These are phyloP conservation scores for Bombyx mori DNA, from an alignment of 1,140 invertebrate genomes.

Conservation along the genomic window DNA sequence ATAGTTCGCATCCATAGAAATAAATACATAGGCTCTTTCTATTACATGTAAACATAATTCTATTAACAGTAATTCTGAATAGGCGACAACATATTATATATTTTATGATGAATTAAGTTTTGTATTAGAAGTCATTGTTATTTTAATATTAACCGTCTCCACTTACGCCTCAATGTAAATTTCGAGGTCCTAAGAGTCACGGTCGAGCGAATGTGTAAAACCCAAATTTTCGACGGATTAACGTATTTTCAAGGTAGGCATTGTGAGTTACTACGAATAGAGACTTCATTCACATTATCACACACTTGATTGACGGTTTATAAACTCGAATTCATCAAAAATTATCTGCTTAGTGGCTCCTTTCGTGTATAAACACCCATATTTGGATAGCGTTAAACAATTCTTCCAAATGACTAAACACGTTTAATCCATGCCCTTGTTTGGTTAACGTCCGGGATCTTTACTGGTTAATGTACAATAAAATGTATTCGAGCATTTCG, in stretches of 20 bases:
- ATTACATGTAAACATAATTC: no score
- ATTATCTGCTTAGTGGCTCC: constrained; percentile 64
- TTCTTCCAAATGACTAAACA: constrained; percentile 59
- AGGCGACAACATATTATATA: no score
- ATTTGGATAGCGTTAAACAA: constrained; percentile 67
- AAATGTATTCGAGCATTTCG: constrained; percentile 46
- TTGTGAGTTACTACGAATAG: constrained; percentile 16
- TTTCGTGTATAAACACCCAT: constrained; percentile 45
- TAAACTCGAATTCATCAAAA: constrained; percentile 40
- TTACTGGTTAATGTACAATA: constrained; percentile 28
- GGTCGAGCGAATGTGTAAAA: constrained; percentile 5
- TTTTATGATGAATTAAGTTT: no score
- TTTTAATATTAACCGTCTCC: no score
- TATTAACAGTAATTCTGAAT: no score
- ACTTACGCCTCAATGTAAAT: no score
- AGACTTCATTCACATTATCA: constrained; percentile 22
- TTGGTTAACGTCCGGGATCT: constrained; percentile 29
- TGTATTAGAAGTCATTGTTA: no score
- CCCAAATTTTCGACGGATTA: background rate
- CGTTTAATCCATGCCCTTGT: constrained; percentile 46
- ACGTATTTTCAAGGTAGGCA: constrained; percentile 7
- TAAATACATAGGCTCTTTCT: no score
- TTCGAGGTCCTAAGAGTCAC: background rate
- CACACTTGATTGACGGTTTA: constrained; percentile 56
- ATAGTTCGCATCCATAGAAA: no score